phyloP scores from a whole-genome alignment of 2,797 vertebrate species.

The Platalea minor region DNA sequence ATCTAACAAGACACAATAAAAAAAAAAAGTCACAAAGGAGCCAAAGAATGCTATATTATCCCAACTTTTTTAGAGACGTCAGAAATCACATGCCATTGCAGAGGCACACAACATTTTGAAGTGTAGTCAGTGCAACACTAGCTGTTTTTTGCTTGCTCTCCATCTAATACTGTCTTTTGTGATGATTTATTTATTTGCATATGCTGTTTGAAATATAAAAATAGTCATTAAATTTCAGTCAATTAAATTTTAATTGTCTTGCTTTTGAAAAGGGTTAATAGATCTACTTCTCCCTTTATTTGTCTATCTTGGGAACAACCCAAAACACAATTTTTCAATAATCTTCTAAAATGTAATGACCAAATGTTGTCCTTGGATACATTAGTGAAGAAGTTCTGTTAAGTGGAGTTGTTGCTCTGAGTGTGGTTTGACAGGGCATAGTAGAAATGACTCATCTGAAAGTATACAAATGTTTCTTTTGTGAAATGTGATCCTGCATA shows the following conservation, averaged over 20 bases:
- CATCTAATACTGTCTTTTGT: not conserved
- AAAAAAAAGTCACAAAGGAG: not conserved
- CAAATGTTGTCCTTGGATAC: not conserved
- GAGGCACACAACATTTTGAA: not conserved
- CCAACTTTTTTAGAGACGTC: not conserved
- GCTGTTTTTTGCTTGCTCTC: not conserved
- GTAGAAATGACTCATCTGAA: constrained; percentile 47
- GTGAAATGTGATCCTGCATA: constrained; percentile 13
- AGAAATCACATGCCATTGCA: not conserved
- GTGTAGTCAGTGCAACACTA: not conserved
- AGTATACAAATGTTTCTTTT: constrained; percentile 14
- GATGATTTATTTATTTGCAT: not conserved
- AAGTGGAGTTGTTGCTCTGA: not conserved
- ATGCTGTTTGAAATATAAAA: not conserved
- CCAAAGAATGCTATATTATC: not conserved
- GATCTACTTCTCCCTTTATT: not conserved
- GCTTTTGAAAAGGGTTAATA: not conserved
- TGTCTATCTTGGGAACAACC: not conserved
- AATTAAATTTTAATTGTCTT: not conserved
- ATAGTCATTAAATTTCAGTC: not conserved
- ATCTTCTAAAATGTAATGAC: not conserved
- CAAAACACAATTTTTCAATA: not conserved
- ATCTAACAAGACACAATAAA: not conserved
- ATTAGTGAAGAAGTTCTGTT: not conserved
- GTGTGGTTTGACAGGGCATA: not conserved